Evolutionary conservation across 1,140 invertebrate genomes (phyloP), one percentile per base, ranked within the genome.

Genomic region (Mylabris phalerata): DNA sequence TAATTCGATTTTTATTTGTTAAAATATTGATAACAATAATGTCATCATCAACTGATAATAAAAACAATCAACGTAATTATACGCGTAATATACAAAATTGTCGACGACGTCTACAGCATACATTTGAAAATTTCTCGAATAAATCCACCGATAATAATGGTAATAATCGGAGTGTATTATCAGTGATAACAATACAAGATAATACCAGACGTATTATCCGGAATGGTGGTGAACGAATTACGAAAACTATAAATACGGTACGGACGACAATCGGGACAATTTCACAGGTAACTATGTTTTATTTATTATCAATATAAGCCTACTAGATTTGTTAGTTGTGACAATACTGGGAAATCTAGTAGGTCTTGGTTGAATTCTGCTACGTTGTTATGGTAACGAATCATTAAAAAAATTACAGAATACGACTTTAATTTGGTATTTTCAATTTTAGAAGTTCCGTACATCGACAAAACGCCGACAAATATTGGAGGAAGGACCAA

Each of bases 161-260:
- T 7, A 45, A 24, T 3, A 64, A 72, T 45, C 60, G 64, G 42
- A 69, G 64, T 48, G 62, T 74, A n/a, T 64, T 74, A 47, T 70
- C 69, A 46, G 60, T 67, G 0, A 58, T 73, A 56, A 69, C 69
- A 10, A 58, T 73, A 7, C 69, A 67, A 44, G 70, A 72, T 58
- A 61, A 61, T 39, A 71, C 80, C 0, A 72, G 78, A 59, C 74
- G 74, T 60, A 76, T 70, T 3, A 61, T 82, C 4, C 70, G 80
- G 57, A 77, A 68, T 60, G 73, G 81, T 9, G 79, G 78, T 9
- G 79, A 81, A 27, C 81, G 77, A 61, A 69, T 84, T 10, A 78
- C 80, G 3, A 82, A 75, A 67, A 82, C 82, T 2, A 79, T 83
- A 59, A 80, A 78, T 32, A 78, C 74, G 9, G 77, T 84, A 3